A percentile compares a stretch with the other conserved stretches of the same genome.
Conservation (phyloP, 2,797 vertebrate species). For the Champsocephalus gunnari region DNA sequence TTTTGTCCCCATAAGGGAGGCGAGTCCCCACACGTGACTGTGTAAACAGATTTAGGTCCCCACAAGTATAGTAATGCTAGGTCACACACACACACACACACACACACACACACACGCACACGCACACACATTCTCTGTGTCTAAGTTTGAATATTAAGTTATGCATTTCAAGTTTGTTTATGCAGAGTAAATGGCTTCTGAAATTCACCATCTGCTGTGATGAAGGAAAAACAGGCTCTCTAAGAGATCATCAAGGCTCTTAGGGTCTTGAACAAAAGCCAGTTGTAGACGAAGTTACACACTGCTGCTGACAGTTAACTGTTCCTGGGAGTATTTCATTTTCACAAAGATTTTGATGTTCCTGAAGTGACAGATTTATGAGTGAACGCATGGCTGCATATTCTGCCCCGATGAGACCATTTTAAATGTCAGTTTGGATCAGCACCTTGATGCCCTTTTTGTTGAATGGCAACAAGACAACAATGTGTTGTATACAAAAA, state of each 20-base stretch:
- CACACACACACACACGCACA: background rate
- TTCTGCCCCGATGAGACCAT: constrained; percentile 32
- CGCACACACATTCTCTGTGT: background rate
- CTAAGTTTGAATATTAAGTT: constrained; percentile 28
- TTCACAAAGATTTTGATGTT: constrained; percentile 25
- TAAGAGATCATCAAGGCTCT: constrained; percentile 21
- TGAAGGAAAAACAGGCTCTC: background rate
- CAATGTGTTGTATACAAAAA: background rate
- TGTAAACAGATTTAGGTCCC: too few species aligned
- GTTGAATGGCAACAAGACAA: constrained; percentile 23
- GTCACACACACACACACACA: background rate
- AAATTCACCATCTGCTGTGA: background rate
- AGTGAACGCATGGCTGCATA: constrained; percentile 48
- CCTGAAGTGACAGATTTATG: constrained; percentile 48
- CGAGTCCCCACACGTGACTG: too few species aligned
- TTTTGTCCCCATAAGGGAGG: too few species aligned
- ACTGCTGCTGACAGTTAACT: constrained; percentile 35
- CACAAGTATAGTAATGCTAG: too few species aligned
- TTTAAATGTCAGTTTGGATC: constrained; percentile 65
- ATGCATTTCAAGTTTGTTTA: background rate
- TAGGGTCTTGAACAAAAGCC: constrained; percentile 37
- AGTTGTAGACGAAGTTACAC: constrained; percentile 10
- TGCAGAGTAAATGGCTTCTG: background rate
- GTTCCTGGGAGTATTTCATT: constrained; percentile 29
- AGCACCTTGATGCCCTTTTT: constrained; percentile 52